Base-by-base conservation (phyloP, 2,797 vertebrate species). In the Microhierax caerulescens region DNA sequence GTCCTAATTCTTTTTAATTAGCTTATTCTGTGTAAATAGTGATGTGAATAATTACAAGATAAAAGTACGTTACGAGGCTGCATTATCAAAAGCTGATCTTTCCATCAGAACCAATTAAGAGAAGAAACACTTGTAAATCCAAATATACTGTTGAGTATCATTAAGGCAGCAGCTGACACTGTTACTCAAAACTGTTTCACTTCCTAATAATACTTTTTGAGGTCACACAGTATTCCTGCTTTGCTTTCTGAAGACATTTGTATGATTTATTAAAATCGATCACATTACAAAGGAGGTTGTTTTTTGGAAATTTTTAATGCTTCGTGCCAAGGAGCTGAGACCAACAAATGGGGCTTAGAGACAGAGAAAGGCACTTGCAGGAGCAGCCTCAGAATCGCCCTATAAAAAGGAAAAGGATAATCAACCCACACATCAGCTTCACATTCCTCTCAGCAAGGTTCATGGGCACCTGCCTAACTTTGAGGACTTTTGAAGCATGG, bases 1-100 rank as follows among this genome's bases (percentile, higher is more conserved):
- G 95, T 89, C 96, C 96, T 95, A 97, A 97, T 97, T 97, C 95
- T 80, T 96, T 92, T 90, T 97, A 97, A 97, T 97, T 97, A 97
- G 97, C 88, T 97, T 94, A 96, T 81, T 93, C 81, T 0, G 1
- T 88, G 91, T 91, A 96, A 97, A 93, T 85, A 91, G 72, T 94
- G 91, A 95, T 37, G 43, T 72, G 84, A 93, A 88, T 91, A 94
- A 94, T 92, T 94, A 95, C 69, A 75, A 93, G 86, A 89, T 50
- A 74, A 41, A 78, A 90, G 74, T 53, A 84, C 41, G 83, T 77
- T 93, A 88, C 5, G 0, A 79, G 87, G 48, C 54, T 95, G 64
- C n/a, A 5, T 94, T 97, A 93, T 60, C 78, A 85, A 82, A 84
- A 90, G 89, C 85, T 90, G 78, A 92, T 94, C 79, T 93, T 85